Percentiles rank a stretch among this genome's conserved stretches.
Evolutionary conservation across 2,797 vertebrate species (phyloP).

Genomic region (Gephyroberyx darwinii): DNA sequence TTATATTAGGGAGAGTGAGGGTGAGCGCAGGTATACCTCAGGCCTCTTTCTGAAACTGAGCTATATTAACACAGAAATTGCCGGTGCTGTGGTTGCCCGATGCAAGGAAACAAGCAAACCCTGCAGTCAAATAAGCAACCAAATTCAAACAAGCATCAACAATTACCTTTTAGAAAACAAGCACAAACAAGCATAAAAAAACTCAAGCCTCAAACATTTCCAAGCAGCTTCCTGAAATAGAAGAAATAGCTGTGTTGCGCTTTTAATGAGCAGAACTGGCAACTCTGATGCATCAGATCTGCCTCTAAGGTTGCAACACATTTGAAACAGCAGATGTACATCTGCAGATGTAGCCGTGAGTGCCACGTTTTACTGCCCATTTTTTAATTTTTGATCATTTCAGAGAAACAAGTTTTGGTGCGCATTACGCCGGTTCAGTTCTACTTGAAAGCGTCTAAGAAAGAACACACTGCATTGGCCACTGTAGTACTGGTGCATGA

Average conservation of each 20-base stretch:
- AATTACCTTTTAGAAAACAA: conserved; percentile 13
- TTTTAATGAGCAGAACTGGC: conserved; percentile 50
- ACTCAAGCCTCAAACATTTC: conserved; percentile 13
- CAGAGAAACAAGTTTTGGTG: conserved; percentile 38
- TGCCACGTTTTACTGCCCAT: conserved; percentile 25
- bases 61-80: conserved; percentile 26
- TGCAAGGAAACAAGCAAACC: conserved; percentile 44
- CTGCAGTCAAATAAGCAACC: conserved; percentile 40
- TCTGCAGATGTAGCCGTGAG: conserved; percentile 43
- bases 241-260: background rate
- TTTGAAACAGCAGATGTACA: conserved; percentile 26
- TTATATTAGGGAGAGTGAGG: conserved; percentile 45
- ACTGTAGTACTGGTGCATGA: background rate
- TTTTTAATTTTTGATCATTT: conserved; percentile 4
- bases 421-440: conserved; percentile 58
- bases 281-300: conserved; percentile 18
- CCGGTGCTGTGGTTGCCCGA: conserved; percentile 56
- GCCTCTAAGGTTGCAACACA: conserved; percentile 18
- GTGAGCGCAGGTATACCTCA: conserved; percentile 48
- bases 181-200: background rate
- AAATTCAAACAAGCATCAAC: conserved; percentile 22
- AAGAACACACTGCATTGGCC: background rate
- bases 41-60: conserved; percentile 29
- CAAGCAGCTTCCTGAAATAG: background rate
- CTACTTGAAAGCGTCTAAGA: conserved; percentile 27